Conservation (phyloP, 2,113 vertebrate genomes). For the Syngnathus floridae region DNA sequence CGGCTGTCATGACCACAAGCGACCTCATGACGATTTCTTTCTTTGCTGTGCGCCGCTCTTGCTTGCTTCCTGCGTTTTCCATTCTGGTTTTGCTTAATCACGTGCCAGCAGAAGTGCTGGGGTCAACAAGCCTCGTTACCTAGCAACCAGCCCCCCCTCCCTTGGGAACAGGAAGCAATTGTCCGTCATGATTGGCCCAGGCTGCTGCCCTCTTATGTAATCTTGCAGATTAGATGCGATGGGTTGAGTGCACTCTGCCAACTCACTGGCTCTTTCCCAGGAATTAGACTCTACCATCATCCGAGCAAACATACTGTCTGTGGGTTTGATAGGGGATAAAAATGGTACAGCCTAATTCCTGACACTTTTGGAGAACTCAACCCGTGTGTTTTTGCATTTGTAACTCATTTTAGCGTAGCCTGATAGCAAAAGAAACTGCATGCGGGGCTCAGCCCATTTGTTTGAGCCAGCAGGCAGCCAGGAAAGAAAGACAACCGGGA, state of each 20-base stretch:
- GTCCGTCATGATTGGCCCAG: neutral
- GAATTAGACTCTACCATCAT: neutral
- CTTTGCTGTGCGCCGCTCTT: neutral
- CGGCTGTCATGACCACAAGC: too few relatives aligned
- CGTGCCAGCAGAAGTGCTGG: neutral
- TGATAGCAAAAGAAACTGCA: too few relatives aligned
- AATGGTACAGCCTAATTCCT: neutral
- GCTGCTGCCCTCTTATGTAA: neutral
- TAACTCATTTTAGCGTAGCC: too few relatives aligned
- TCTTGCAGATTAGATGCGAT: constrained; percentile 2
- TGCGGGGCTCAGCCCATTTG: too few relatives aligned
- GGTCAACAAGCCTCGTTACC: constrained; percentile 8
- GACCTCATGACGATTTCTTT: too few relatives aligned
- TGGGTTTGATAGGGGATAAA: too few relatives aligned
- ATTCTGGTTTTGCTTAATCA: neutral
- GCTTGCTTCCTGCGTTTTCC: neutral
- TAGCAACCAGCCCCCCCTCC: neutral
- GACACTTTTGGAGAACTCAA: neutral
- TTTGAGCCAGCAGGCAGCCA: too few relatives aligned
- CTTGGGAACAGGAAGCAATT: neutral
- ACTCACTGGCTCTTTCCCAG: neutral
- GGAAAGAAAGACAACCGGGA: too few relatives aligned
- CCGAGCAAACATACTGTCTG: neutral
- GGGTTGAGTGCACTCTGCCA: neutral
- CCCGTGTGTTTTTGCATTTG: too few relatives aligned